These are phyloP conservation scores for Pseudopleuronectes americanus DNA, from an alignment of 2,797 vertebrate genomes.

Conservation along the genomic window DNA sequence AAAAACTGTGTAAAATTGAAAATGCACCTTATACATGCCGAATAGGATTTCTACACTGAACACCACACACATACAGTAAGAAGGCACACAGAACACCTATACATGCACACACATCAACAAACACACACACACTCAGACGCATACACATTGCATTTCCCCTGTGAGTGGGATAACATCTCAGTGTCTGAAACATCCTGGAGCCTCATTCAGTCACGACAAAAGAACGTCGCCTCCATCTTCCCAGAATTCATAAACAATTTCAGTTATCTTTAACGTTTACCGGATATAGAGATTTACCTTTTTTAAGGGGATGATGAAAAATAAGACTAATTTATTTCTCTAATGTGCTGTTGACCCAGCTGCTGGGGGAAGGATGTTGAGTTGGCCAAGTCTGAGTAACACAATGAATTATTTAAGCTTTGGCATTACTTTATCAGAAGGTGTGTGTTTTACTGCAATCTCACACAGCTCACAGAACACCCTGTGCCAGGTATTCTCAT, in stretches of 20 bases:
- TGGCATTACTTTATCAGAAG: conserved; percentile 51
- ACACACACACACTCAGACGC: too few species aligned
- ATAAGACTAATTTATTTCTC: conserved; percentile 44
- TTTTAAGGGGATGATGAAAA: conserved; percentile 12
- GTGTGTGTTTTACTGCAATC: conserved; percentile 35
- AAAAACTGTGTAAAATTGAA: too few species aligned
- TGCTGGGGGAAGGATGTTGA: conserved; percentile 31
- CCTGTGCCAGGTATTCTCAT: neutral
- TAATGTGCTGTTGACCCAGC: conserved; percentile 22
- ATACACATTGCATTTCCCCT: conserved; percentile 8
- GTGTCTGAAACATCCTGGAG: conserved; percentile 38
- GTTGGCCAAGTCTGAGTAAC: conserved; percentile 34
- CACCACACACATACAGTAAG: too few species aligned
- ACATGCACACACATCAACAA: too few species aligned
- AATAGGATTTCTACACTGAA: too few species aligned
- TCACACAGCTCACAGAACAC: conserved; percentile 25
- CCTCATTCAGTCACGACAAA: conserved; percentile 48
- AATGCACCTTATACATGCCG: too few species aligned
- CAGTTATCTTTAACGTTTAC: conserved; percentile 24
- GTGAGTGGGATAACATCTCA: conserved; percentile 23
- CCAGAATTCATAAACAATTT: conserved; percentile 41
- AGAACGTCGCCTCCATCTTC: conserved; percentile 8
- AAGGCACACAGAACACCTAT: too few species aligned
- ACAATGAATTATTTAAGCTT: conserved; percentile 63
- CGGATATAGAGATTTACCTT: conserved; percentile 46